Percentiles rank a stretch among this genome's conserved stretches.
These are phyloP conservation scores for Drosophila merina DNA, from an alignment of 2,888 invertebrate genomes.

Conservation along the genomic window DNA sequence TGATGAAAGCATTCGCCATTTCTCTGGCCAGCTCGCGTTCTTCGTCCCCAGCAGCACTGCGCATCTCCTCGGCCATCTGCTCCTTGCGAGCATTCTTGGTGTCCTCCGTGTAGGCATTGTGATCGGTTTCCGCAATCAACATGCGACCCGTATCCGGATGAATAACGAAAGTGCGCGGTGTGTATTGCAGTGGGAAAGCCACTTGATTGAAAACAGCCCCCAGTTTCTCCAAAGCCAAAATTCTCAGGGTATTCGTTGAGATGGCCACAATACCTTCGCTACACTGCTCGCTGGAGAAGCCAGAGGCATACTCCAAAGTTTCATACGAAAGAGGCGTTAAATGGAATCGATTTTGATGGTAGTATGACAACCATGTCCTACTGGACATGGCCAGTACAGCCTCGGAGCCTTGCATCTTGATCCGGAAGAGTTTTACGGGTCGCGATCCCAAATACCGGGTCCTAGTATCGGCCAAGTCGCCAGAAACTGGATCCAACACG, in stretches of 20 bases:
- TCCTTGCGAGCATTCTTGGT: constrained; percentile 95
- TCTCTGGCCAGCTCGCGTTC: constrained; percentile 98
- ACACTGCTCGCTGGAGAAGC: constrained; percentile 98
- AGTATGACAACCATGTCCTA: constrained; percentile 98
- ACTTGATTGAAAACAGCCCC: constrained; percentile 99
- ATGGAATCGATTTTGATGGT: constrained; percentile 98
- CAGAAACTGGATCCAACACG: constrained; percentile 97
- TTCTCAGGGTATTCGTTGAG: constrained; percentile 97
- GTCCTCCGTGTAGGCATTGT: constrained; percentile 98
- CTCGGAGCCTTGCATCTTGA: constrained; percentile 97
- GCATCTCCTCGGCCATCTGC: constrained; percentile 99
- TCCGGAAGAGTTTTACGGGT: constrained; percentile 97
- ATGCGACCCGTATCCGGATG: constrained; percentile 96
- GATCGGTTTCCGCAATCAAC: constrained; percentile 97
- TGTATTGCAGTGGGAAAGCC: constrained; percentile 96
- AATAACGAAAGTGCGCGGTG: constrained; percentile 96
- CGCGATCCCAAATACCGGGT: constrained; percentile 98
- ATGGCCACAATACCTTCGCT: constrained; percentile 99
- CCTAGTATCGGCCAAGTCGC: constrained; percentile 98
- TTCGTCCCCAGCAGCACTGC: constrained; percentile 97
- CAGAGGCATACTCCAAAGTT: constrained; percentile 98
- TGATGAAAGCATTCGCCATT: constrained; percentile 98
- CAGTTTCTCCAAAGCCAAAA: constrained; percentile 98
- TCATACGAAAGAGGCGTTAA: constrained; percentile 98
- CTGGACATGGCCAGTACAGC: constrained; percentile 99